A percentile compares a stretch with the other conserved stretches of the same genome.
phyloP scores from a whole-genome alignment of 2,888 invertebrate genomes.

The Cinara cedri region DNA sequence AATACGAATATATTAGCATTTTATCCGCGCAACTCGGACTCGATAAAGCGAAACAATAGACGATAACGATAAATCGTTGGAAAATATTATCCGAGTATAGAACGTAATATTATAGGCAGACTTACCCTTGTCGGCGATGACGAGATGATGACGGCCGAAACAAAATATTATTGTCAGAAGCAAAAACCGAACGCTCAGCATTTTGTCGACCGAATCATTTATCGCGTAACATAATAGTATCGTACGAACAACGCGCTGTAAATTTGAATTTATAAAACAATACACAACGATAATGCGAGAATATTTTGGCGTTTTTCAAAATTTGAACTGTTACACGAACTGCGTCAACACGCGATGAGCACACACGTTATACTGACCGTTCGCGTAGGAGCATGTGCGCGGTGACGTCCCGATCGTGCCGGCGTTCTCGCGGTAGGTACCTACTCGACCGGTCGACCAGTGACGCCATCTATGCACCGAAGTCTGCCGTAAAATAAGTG shows the following conservation, averaged over 20 bases:
- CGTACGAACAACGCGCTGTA: neutral
- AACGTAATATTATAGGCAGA: too few relatives aligned
- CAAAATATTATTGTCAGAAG: conserved; percentile 1
- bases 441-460: neutral
- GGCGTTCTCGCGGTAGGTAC: neutral
- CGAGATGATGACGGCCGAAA: conserved; percentile 8
- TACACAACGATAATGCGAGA: too few relatives aligned
- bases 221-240: too few relatives aligned
- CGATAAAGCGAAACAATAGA: too few relatives aligned
- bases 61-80: too few relatives aligned
- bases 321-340: too few relatives aligned
- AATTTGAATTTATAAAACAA: neutral
- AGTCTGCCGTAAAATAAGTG: neutral
- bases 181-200: neutral
- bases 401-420: neutral
- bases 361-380: conserved; percentile 16
- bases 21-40: too few relatives aligned
- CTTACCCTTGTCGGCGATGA: conserved; percentile 30
- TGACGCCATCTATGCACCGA: conserved; percentile 13
- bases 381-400: neutral
- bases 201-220: neutral
- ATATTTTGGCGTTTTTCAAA: neutral
- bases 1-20: too few relatives aligned
- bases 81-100: too few relatives aligned
- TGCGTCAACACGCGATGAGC: neutral